Conservation (phyloP, 1,140 invertebrate species). For the Aphaenogaster ashmeadi region DNA sequence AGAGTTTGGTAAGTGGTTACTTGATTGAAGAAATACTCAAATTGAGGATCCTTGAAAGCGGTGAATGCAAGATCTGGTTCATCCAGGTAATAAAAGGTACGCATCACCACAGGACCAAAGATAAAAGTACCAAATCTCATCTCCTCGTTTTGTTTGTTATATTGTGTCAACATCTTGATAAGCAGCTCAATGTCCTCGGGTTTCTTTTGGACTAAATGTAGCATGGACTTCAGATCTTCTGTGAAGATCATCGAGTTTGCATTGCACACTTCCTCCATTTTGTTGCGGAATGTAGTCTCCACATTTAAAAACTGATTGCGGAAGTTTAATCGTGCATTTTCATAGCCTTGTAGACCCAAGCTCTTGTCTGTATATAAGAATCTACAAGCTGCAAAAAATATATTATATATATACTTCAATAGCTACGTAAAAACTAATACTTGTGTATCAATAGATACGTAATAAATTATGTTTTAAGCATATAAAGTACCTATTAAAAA, state of each 20-base stretch:
- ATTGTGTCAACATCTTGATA: slow-evolving; percentile 91
- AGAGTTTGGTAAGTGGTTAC: slow-evolving; percentile 90
- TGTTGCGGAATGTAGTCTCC: slow-evolving; percentile 89
- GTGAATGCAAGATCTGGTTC: slow-evolving; percentile 90
- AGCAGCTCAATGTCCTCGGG: slow-evolving; percentile 90
- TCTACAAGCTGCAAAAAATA: slow-evolving; percentile 72
- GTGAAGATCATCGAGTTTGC: slow-evolving; percentile 91
- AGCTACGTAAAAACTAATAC: not conserved
- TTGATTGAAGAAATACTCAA: slow-evolving; percentile 92
- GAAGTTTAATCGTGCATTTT: slow-evolving; percentile 86
- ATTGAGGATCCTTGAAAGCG: slow-evolving; percentile 89
- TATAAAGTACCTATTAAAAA: not conserved
- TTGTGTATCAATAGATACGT: not conserved
- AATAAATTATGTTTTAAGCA: not conserved
- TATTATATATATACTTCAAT: not conserved
- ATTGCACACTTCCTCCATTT: slow-evolving; percentile 89
- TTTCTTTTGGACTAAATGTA: slow-evolving; percentile 89
- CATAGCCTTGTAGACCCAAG: slow-evolving; percentile 89
- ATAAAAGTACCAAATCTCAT: slow-evolving; percentile 92
- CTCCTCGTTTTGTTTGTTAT: slow-evolving; percentile 91
- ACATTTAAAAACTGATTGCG: slow-evolving; percentile 89
- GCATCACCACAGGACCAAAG: slow-evolving; percentile 95
- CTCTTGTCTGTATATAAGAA: slow-evolving; percentile 87
- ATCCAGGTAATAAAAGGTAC: slow-evolving; percentile 91
- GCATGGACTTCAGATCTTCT: slow-evolving; percentile 94